Conservation (phyloP, 1,140 invertebrate genomes). For the Drosophila oshimai region DNA sequence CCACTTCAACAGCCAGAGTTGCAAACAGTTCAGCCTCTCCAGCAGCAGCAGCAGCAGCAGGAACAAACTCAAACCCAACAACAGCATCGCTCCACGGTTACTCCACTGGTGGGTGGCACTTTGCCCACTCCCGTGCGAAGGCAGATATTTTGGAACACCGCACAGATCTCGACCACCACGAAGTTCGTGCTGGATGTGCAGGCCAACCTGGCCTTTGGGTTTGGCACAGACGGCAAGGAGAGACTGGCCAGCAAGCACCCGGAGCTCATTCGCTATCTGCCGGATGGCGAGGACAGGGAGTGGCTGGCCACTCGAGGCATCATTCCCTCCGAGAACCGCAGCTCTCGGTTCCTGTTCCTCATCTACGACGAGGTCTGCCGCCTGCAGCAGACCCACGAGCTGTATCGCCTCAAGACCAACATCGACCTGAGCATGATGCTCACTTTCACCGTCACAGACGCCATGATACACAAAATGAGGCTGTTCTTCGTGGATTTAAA, state of each 20-base stretch:
- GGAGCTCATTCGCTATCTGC: conserved; percentile 77
- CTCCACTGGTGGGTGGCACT: conserved; percentile 42
- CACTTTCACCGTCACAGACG: conserved; percentile 70
- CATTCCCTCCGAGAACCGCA: conserved; percentile 70
- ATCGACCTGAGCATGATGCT: conserved; percentile 72
- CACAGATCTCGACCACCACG: conserved; percentile 70
- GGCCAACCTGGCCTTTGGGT: conserved; percentile 79
- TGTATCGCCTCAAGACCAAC: conserved; percentile 63
- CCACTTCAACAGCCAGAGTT: conserved; percentile 9
- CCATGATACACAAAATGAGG: conserved; percentile 81
- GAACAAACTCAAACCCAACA: conserved; percentile 5
- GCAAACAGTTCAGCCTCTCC: conserved; percentile 4
- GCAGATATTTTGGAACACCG: conserved; percentile 81
- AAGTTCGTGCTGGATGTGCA: conserved; percentile 81
- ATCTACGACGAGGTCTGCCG: conserved; percentile 76
- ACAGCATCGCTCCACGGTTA: conserved; percentile 8
- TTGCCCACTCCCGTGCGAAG: conserved; percentile 64
- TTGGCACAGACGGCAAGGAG: conserved; percentile 75
- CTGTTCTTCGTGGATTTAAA: conserved; percentile 78
- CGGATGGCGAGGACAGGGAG: conserved; percentile 75
- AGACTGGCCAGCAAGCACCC: conserved; percentile 80
- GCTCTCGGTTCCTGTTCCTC: conserved; percentile 74
- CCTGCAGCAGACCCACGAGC: conserved; percentile 66
- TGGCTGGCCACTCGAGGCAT: conserved; percentile 73
- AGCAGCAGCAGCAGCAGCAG: conserved; percentile 21